Percentiles rank a stretch among this genome's conserved stretches.
Conservation (phyloP, 2,113 vertebrate genomes). For the Phrynosoma blainvillii region DNA sequence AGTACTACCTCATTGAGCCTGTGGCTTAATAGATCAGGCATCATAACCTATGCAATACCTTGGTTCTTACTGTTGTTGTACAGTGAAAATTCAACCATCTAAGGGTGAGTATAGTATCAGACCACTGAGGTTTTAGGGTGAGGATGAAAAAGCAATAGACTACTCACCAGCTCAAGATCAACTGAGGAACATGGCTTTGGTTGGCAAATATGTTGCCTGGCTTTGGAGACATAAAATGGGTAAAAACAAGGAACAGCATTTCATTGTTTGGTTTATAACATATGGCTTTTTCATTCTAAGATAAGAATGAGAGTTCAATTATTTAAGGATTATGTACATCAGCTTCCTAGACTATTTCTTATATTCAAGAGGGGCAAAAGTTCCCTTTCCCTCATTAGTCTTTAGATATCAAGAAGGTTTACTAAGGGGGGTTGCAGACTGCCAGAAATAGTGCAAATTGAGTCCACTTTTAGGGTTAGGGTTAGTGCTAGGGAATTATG, state of each 20-base stretch:
- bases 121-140: background rate
- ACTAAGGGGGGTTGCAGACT: too few relatives aligned
- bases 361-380: background rate
- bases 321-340: background rate
- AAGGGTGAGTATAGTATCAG: background rate
- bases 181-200: background rate
- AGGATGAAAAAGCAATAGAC: background rate
- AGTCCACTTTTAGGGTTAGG: too few relatives aligned
- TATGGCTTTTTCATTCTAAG: background rate
- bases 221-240: conserved; percentile 22
- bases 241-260: conserved; percentile 34
- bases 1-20: too few relatives aligned
- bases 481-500: too few relatives aligned
- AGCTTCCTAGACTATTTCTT: background rate
- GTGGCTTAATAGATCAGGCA: background rate
- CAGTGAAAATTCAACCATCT: background rate
- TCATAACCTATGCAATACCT: background rate
- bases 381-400: background rate
- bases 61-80: background rate
- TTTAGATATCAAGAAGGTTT: background rate
- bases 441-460: too few relatives aligned
- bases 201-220: background rate
- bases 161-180: conserved; percentile 7
- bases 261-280: background rate
- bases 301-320: conserved; percentile 23